Evolutionary conservation across 2,888 invertebrate species (phyloP), one percentile per base, ranked within the genome.

Genomic region (Aricia artaxerxes): DNA sequence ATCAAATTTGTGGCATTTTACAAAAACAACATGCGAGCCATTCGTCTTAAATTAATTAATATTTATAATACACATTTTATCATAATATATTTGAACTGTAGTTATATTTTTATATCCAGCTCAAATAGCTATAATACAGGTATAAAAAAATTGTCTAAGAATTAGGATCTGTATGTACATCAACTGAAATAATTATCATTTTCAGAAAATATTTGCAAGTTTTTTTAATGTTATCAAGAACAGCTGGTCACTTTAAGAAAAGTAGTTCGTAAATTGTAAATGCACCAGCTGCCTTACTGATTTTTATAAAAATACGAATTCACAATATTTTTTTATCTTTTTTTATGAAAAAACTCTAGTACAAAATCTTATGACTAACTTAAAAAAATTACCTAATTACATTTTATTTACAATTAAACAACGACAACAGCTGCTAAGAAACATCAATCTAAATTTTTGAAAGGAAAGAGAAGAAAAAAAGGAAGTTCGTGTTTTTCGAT

Each of bases 321-420:
- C 44, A 49, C 7, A 75, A 44, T 4, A n/a, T 9, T 40, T 53
- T 76, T 69, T 13, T 11, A 9, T 3, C 13, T 1, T 38, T 69
- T 9, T 69, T 69, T 35, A 69, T 16, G 35, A 69, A 38, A 16
- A 69, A 13, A 38, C 16, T 57, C 31, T 80, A 78, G 24, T 69
- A 78, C 38, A 78, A 79, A 76, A 35, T 57, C 76, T 80, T 80
- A 81, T 64, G 73, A 75, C 78, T 82, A 81, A 24, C 76, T 57
- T 76, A 76, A 76, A 31, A 13, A 57, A 76, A 53, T 13, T 13
- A 16, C 83, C 80, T 80, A 82, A 81, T 79, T 80, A 82, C 79
- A 79, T 72, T 80, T 81, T 84, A 84, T 84, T 73, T 84, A 85
- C 84, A 84, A 83, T 80, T 81, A 73, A 81, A 83, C 79, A 82